Conservation (phyloP, 2,113 vertebrate species). For the Nibea albiflora region DNA sequence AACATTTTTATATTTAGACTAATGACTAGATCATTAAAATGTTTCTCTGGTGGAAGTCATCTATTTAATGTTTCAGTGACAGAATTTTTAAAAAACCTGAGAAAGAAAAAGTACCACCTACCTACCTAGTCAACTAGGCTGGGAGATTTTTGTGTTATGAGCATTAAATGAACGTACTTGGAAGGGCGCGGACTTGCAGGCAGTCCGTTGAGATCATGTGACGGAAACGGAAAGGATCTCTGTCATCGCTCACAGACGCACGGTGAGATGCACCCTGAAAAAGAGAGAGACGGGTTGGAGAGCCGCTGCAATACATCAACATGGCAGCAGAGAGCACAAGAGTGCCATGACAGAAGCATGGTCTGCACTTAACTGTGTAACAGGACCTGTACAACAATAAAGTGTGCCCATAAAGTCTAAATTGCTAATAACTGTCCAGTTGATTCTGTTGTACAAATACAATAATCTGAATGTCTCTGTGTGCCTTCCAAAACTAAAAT, state of each 20-base stretch:
- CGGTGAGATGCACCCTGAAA: conserved; percentile 91
- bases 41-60: neutral
- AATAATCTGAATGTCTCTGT: conserved; percentile 12
- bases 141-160: neutral
- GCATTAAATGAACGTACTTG: conserved; percentile 78
- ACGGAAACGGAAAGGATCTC: conserved; percentile 94
- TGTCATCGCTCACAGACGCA: conserved; percentile 90
- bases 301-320: conserved; percentile 32
- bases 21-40: conserved; percentile 7
- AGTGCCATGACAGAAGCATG: conserved; percentile 5
- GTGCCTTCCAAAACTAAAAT: neutral
- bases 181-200: conserved; percentile 90
- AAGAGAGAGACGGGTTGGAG: neutral
- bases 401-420: neutral
- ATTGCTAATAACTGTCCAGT: neutral
- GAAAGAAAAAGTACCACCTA: neutral
- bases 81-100: neutral
- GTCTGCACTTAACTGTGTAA: neutral
- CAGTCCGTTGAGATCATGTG: conserved; percentile 96
- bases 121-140: too few species aligned
- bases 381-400: neutral
- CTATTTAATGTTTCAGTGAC: neutral
- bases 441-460: neutral
- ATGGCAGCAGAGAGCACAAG: conserved; percentile 58
- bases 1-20: neutral